Evolutionary conservation across 2,797 vertebrate species (phyloP).

Genomic region (Ctenopoma multispine): DNA sequence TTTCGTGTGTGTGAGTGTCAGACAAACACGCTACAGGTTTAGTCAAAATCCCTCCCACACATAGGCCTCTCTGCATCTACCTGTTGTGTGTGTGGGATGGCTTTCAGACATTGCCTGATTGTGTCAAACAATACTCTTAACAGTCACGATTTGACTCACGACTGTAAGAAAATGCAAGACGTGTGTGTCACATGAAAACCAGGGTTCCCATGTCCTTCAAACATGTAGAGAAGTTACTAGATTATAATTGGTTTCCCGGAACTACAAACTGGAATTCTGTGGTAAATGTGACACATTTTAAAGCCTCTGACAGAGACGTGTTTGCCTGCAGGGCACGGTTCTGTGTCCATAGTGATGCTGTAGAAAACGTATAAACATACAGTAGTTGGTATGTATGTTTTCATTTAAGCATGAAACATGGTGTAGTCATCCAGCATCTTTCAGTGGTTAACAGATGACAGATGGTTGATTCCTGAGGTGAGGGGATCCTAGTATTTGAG

Average conservation of each 20-base stretch:
- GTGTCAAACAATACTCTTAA: constrained; percentile 38
- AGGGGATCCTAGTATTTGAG: constrained; percentile 11
- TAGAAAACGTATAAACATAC: not conserved
- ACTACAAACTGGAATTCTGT: too few species aligned
- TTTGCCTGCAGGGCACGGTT: not conserved
- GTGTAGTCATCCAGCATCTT: constrained; percentile 56
- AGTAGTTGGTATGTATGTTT: not conserved
- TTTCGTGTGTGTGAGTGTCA: constrained; percentile 7
- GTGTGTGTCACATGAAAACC: not conserved
- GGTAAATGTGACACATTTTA: too few species aligned
- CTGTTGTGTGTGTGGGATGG: constrained; percentile 53
- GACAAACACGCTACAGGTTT: constrained; percentile 31
- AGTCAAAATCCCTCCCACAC: constrained; percentile 61
- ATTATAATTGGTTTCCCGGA: not conserved
- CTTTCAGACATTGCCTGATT: constrained; percentile 54
- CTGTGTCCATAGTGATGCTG: not conserved
- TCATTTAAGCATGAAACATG: constrained; percentile 37
- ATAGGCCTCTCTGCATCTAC: constrained; percentile 42
- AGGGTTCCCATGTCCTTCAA: not conserved
- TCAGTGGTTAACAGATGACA: constrained; percentile 65
- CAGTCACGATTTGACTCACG: too few species aligned
- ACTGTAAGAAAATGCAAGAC: not conserved
- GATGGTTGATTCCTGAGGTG: not conserved
- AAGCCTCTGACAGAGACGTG: too few species aligned
- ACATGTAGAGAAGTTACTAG: too few species aligned